Percentiles rank a stretch among this genome's conserved stretches.
These are phyloP conservation scores for Nasonia giraulti DNA, from an alignment of 1,140 invertebrate species.

Conservation along the genomic window DNA sequence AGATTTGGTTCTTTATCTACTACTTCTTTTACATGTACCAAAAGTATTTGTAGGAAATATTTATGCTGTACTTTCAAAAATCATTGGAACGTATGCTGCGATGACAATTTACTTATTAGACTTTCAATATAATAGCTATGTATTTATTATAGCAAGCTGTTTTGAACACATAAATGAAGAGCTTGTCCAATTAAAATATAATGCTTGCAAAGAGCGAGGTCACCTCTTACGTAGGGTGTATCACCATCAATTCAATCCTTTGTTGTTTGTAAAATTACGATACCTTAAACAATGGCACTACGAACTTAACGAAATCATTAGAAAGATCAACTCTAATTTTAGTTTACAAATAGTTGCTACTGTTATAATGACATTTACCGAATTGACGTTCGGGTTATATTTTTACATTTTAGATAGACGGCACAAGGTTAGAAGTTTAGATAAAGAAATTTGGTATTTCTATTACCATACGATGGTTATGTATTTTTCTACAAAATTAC, in stretches of 20 bases:
- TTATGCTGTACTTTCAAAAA: background rate
- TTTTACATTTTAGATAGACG: conserved; percentile 61
- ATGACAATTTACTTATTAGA: conserved; percentile 60
- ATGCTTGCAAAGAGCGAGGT: conserved; percentile 52
- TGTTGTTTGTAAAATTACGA: conserved; percentile 63
- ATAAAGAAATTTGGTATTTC: conserved; percentile 63
- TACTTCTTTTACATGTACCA: conserved; percentile 50
- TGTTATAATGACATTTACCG: conserved; percentile 62
- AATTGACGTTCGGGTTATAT: conserved; percentile 67
- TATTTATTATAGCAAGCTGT: conserved; percentile 59
- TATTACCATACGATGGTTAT: conserved; percentile 55
- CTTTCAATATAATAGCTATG: conserved; percentile 64
- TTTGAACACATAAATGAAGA: conserved; percentile 62
- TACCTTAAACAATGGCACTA: conserved; percentile 63
- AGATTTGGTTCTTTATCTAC: conserved; percentile 60
- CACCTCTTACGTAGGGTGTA: conserved; percentile 59
- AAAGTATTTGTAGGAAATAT: conserved; percentile 47
- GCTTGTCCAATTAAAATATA: conserved; percentile 54
- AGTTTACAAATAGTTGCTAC: conserved; percentile 58
- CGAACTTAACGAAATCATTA: conserved; percentile 61
- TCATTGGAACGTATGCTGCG: conserved; percentile 52
- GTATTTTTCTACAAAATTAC: conserved; percentile 62
- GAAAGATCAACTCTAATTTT: conserved; percentile 62
- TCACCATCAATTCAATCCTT: conserved; percentile 60
- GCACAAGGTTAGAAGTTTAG: conserved; percentile 4